A percentile compares a stretch with the other conserved stretches of the same genome.
These are phyloP conservation scores for Dissostichus mawsoni DNA, from an alignment of 2,113 vertebrate species.

Conservation along the genomic window DNA sequence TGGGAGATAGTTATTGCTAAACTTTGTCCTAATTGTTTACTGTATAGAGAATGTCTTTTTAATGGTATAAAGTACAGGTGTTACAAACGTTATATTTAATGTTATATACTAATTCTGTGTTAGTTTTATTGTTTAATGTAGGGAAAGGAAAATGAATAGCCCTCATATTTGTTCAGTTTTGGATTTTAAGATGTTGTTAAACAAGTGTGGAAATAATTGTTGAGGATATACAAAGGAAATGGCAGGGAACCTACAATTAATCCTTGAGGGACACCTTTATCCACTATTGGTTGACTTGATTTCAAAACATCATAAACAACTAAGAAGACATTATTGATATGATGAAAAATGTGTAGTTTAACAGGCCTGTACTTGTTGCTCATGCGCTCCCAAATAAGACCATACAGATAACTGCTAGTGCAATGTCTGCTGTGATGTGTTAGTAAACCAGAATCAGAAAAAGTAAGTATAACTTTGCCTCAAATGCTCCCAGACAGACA, in stretches of 20 bases:
- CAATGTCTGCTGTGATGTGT: no score
- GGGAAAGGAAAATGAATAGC: not conserved
- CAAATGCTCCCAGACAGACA: no score
- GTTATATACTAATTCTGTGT: no score
- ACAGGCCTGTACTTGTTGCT: no score
- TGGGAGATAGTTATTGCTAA: not conserved
- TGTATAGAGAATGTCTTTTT: not conserved
- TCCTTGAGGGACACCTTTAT: not conserved
- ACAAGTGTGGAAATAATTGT: not conserved
- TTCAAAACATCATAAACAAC: not conserved
- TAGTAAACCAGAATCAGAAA: no score
- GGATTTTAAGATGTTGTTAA: not conserved
- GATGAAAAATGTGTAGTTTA: no score
- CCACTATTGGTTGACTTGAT: not conserved
- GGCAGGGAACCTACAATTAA: not conserved
- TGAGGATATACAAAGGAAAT: not conserved
- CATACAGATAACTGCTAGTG: no score
- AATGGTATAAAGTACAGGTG: not conserved
- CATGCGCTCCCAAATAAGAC: no score
- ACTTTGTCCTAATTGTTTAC: not conserved
- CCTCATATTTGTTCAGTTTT: not conserved
- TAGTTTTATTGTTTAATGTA: not conserved
- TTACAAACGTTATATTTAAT: not conserved
- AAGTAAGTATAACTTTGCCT: no score
- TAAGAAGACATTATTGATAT: no score